A percentile compares a stretch with the other conserved stretches of the same genome.
Evolutionary conservation across 2,888 invertebrate species (phyloP).

Genomic region (Entomobrya multifasciata): DNA sequence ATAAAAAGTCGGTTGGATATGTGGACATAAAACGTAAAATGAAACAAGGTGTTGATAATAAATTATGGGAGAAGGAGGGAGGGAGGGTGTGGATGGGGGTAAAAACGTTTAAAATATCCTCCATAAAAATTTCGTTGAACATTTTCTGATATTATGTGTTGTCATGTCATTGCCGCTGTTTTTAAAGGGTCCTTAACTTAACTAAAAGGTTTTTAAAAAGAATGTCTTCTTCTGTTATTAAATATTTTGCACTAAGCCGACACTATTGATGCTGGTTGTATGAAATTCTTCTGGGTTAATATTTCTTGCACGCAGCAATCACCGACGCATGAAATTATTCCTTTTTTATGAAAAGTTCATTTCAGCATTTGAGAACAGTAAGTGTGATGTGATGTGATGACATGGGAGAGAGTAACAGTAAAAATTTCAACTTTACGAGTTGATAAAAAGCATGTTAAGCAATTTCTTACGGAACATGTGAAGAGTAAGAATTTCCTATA

Average conservation of each 20-base stretch:
- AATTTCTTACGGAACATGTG: slow-evolving; percentile 6
- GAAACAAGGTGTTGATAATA: too few relatives aligned
- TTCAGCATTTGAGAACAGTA: too few relatives aligned
- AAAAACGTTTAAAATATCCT: too few relatives aligned
- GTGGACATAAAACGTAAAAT: too few relatives aligned
- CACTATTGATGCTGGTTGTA: background rate
- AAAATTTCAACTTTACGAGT: slow-evolving; percentile 2
- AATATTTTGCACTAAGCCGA: background rate
- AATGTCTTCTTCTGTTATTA: background rate
- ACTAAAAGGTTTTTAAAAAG: background rate
- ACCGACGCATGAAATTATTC: slow-evolving; percentile 50
- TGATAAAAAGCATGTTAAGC: slow-evolving; percentile 3
- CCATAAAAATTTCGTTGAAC: too few relatives aligned
- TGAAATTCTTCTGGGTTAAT: slow-evolving; percentile 1
- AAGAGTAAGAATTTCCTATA: background rate
- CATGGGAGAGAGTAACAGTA: background rate
- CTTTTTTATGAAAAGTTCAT: background rate
- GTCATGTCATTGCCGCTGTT: too few relatives aligned
- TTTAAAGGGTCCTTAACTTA: too few relatives aligned
- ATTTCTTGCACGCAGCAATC: background rate
- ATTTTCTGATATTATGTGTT: too few relatives aligned
- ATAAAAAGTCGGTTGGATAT: too few relatives aligned
- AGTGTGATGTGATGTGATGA: slow-evolving; percentile 28
- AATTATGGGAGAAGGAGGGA: too few relatives aligned
- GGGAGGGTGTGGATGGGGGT: too few relatives aligned